Evolutionary conservation across 2,888 invertebrate species (phyloP), one percentile per base, ranked within the genome.

Genomic region (Caenorhabditis parvicauda): DNA sequence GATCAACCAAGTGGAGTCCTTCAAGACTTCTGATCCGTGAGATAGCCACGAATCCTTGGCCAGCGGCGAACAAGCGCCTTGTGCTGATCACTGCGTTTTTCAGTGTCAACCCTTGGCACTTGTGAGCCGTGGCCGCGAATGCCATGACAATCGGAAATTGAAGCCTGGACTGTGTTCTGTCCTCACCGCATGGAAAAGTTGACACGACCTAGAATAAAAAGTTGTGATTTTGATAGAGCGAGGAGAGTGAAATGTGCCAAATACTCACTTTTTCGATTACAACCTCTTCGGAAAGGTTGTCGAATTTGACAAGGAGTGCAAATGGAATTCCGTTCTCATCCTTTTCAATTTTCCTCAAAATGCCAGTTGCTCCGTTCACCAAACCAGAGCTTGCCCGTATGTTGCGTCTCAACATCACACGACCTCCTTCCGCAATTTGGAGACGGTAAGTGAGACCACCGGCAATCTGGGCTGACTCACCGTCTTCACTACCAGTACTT

Each of bases 1-100:
- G 42, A 19, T 59, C 64, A 21, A 55, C 43, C 21, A 64, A 35
- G 39, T 64, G 59, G 1, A 64, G 35, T 24, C 64, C 64, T 0
- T 39, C 28, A 21, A 61, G 17, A 1, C 22, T 37, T 12, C 12
- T 47, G 3, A 61, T 57, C 12, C 64, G 54, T 2, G 32, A 43
- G 5, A 51, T 19, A 2, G 53, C 62, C 12, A 63, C 63, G 38
- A 55, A 59, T 2, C 43, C 49, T 24, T n/a, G n/a, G n/a, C n/a
- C n/a, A n/a, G n/a, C n/a, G n/a, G n/a, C n/a, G n/a, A n/a, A n/a
- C n/a, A n/a, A 37, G 25, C 43, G 25, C 5, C 7, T n/a, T 1
- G 52, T 39, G 5, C 28, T 35, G 17, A 49, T 24, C 14, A 63
- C 7, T 1, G 39, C 47, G 29, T 54, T 59, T 2, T 14, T 17